Percentiles rank a stretch among this genome's conserved stretches.
Evolutionary conservation across 2,888 invertebrate species (phyloP).

Genomic region (Aplocera efformata): DNA sequence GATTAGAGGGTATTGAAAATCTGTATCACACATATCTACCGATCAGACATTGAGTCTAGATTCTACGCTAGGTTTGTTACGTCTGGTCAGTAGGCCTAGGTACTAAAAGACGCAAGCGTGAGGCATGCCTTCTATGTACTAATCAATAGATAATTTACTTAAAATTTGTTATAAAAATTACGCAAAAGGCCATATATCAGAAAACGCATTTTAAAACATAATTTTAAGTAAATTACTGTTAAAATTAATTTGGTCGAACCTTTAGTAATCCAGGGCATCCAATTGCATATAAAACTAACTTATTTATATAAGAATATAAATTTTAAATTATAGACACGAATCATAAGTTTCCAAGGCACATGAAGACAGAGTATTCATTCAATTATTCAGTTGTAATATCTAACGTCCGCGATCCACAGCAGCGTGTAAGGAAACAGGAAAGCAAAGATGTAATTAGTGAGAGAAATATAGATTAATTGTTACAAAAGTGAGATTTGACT

Average conservation of each 20-base stretch:
- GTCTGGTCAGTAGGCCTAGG: conserved; percentile 23
- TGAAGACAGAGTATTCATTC: conserved; percentile 31
- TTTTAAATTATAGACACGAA: conserved; percentile 46
- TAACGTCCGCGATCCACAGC: conserved; percentile 43
- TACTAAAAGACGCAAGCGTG: conserved; percentile 1
- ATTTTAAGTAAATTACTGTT: conserved; percentile 7
- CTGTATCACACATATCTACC: conserved; percentile 27
- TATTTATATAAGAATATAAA: conserved; percentile 12
- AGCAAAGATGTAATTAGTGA: conserved; percentile 35
- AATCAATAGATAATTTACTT: conserved; percentile 7
- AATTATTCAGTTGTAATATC: conserved; percentile 37
- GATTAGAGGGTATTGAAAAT: conserved; percentile 23
- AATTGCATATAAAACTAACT: conserved; percentile 20
- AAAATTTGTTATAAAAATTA: too few relatives aligned
- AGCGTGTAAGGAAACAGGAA: conserved; percentile 63
- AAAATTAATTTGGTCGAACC: conserved; percentile 14
- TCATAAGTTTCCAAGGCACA: conserved; percentile 62
- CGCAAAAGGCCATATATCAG: too few relatives aligned
- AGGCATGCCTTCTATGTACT: conserved; percentile 17
- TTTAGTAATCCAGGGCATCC: conserved; percentile 5
- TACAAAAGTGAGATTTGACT: conserved; percentile 1
- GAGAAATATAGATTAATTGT: conserved; percentile 2
- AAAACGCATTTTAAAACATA: too few relatives aligned
- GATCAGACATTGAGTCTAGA: conserved; percentile 16
- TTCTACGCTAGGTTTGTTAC: conserved; percentile 20